Conservation (phyloP, 2,797 vertebrate species). For the Balearica regulorum region DNA sequence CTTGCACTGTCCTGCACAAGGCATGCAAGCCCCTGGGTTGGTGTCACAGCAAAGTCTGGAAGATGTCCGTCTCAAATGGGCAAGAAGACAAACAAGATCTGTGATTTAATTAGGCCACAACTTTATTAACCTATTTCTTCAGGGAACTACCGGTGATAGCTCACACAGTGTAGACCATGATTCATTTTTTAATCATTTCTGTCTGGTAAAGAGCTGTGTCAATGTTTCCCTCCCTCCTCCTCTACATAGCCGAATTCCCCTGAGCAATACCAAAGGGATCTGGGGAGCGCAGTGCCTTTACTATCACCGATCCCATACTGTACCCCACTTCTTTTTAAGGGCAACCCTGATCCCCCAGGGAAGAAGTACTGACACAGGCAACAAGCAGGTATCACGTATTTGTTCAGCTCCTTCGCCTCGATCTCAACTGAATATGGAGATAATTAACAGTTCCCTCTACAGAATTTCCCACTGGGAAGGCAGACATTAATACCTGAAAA, state of each 20-base stretch:
- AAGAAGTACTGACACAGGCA: neutral
- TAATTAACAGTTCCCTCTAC: neutral
- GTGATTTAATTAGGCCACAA: slow-evolving; percentile 29
- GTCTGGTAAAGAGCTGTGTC: neutral
- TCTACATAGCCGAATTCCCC: neutral
- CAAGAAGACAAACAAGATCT: neutral
- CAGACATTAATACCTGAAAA: neutral
- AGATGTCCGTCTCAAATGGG: neutral
- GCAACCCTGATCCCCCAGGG: too few relatives aligned
- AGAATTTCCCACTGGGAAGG: neutral
- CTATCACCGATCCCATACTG: too few relatives aligned
- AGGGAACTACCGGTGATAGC: neutral
- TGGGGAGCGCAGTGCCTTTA: neutral
- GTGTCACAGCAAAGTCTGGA: neutral
- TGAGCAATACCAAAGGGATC: neutral
- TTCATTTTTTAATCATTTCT: slow-evolving; percentile 43
- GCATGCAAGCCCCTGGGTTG: neutral
- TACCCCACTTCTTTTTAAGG: too few relatives aligned
- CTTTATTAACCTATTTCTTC: slow-evolving; percentile 47
- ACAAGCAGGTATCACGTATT: neutral
- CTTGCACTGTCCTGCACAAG: neutral
- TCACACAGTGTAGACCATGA: neutral
- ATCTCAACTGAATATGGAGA: neutral
- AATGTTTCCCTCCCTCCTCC: neutral
- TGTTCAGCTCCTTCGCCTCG: neutral